Evolutionary conservation across 2,113 vertebrate genomes (phyloP).

Genomic region (Leucopsar rothschildi): DNA sequence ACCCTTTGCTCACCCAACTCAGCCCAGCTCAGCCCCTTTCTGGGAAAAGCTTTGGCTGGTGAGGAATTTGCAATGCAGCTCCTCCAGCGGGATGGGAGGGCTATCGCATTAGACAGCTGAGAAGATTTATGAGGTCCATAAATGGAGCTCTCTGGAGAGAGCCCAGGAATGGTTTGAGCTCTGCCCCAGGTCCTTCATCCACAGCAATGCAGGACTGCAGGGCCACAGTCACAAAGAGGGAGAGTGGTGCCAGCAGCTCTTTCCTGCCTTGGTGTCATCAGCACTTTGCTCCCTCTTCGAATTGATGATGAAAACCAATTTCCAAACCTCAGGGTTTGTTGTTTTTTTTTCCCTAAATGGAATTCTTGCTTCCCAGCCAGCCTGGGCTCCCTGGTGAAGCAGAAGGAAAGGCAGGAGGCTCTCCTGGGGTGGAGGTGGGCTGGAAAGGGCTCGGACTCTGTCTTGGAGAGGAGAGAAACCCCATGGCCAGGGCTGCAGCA

Average conservation of each 20-base stretch:
- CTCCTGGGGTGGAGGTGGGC: not conserved
- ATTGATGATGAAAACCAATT: constrained; percentile 16
- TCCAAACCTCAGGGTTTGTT: not conserved
- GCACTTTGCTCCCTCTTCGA: not conserved
- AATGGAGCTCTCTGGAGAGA: not conserved
- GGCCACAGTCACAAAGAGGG: not conserved
- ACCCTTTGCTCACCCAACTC: fast-evolving
- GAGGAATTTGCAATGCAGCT: not conserved
- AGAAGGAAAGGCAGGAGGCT: not conserved
- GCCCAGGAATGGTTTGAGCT: not conserved
- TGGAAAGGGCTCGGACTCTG: fast-evolving
- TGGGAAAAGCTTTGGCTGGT: not conserved
- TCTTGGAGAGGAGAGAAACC: not conserved
- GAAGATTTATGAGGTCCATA: not conserved
- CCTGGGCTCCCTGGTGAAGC: not conserved
- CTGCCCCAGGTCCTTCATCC: not conserved
- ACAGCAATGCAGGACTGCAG: not conserved
- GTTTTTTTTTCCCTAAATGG: not conserved
- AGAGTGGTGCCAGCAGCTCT: not conserved
- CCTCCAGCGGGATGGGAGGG: not conserved
- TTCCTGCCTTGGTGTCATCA: constrained; percentile 6
- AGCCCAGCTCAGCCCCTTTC: not conserved
- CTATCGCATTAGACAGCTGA: not conserved
- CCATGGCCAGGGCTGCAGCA: fast-evolving
- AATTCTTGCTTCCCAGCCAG: constrained; percentile 36